These are phyloP conservation scores for Halesus radiatus DNA, from an alignment of 1,140 invertebrate genomes.

Conservation along the genomic window DNA sequence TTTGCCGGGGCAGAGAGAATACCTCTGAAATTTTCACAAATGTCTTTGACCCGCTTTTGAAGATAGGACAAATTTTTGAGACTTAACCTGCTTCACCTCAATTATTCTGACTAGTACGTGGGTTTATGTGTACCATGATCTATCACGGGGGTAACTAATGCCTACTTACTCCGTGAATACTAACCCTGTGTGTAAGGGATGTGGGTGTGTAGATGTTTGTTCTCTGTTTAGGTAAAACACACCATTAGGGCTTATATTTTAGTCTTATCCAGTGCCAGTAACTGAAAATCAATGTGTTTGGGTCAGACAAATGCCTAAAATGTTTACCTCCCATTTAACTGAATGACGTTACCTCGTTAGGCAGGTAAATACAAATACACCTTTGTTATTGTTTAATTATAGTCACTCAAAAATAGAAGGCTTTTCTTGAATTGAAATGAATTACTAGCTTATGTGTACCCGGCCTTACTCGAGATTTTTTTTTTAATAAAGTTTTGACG, in stretches of 20 bases:
- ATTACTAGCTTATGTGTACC: no score
- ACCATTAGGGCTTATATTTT: conserved; percentile 41
- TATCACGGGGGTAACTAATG: neutral
- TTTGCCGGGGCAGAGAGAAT: no score
- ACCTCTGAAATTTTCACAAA: no score
- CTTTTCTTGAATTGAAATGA: no score
- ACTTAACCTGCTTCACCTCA: neutral
- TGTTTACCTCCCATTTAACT: conserved; percentile 38
- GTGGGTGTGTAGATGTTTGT: neutral
- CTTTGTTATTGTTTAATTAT: conserved; percentile 1
- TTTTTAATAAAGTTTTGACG: no score
- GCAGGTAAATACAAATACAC: neutral
- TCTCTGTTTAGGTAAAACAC: neutral
- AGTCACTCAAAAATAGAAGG: no score
- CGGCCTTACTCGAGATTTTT: no score
- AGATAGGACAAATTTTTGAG: no score
- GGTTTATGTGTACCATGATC: no score
- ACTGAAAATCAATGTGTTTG: conserved; percentile 52
- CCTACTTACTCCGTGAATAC: neutral
- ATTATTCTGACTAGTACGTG: neutral
- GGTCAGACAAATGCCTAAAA: conserved; percentile 9
- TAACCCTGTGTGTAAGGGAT: neutral
- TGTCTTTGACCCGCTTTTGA: no score
- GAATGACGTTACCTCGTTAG: conserved; percentile 24
- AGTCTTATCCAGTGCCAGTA: conserved; percentile 45